A percentile compares a stretch with the other conserved stretches of the same genome.
Conservation (phyloP, 2,888 invertebrate species). For the Coelopa pilipes region DNA sequence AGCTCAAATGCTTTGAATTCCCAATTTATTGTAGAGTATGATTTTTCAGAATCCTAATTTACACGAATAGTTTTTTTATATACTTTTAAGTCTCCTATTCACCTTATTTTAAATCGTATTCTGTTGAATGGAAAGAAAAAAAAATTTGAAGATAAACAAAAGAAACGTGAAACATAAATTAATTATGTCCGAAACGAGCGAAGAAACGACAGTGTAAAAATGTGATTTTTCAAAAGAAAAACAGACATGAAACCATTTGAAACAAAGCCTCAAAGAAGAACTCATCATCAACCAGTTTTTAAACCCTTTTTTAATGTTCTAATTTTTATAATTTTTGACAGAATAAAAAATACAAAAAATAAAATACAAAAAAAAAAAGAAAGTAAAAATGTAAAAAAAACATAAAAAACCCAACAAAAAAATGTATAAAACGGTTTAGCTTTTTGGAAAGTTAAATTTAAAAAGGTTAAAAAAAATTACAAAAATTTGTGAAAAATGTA, state of each 20-base stretch:
- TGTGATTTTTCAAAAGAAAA: slow-evolving; percentile 28
- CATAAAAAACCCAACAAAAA: slow-evolving; percentile 20
- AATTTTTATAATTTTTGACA: slow-evolving; percentile 30
- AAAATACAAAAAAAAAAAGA: background rate
- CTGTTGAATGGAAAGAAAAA: slow-evolving; percentile 4
- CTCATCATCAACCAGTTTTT: too few relatives aligned
- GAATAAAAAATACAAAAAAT: background rate
- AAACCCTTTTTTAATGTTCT: slow-evolving; percentile 5
- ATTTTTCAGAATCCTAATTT: slow-evolving; percentile 26
- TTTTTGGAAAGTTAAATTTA: slow-evolving; percentile 29
- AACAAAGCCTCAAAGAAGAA: slow-evolving; percentile 34
- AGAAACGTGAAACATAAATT: background rate
- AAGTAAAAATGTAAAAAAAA: slow-evolving; percentile 32
- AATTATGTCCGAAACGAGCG: slow-evolving; percentile 22
- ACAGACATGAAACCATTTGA: slow-evolving; percentile 39
- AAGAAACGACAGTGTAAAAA: slow-evolving; percentile 23
- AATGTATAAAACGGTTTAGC: slow-evolving; percentile 23
- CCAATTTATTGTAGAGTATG: slow-evolving; percentile 27
- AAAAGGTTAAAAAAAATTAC: slow-evolving; percentile 39
- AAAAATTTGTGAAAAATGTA: slow-evolving; percentile 43
- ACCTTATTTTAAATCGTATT: slow-evolving; percentile 18
- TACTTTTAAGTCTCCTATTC: background rate
- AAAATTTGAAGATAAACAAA: background rate
- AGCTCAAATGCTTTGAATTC: slow-evolving; percentile 29
- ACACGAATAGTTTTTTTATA: slow-evolving; percentile 27